Conservation (phyloP, 2,888 invertebrate genomes). For the Altica lythri region DNA sequence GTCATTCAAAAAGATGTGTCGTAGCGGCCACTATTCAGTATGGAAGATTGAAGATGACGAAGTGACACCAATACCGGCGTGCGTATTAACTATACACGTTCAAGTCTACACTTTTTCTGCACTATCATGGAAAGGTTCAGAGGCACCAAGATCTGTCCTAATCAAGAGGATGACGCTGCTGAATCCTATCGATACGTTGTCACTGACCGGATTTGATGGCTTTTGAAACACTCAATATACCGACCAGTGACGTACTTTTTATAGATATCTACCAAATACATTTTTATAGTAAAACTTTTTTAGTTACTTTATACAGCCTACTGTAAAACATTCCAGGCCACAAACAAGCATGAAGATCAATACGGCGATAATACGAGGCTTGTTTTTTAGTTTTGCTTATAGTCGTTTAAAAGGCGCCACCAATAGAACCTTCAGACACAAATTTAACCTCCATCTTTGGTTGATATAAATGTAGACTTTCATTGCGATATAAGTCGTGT, state of each 20-base stretch:
- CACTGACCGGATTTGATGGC: slow-evolving; percentile 48
- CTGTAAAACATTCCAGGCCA: too few species aligned
- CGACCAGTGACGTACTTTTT: slow-evolving; percentile 29
- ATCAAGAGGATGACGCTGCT: slow-evolving; percentile 56
- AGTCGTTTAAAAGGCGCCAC: too few species aligned
- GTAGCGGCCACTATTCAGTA: slow-evolving; percentile 36
- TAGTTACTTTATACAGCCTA: too few species aligned
- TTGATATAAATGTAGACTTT: too few species aligned
- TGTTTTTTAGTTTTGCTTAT: too few species aligned
- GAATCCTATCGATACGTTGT: slow-evolving; percentile 53
- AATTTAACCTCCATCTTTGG: too few species aligned
- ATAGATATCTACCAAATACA: too few species aligned
- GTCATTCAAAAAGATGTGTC: slow-evolving; percentile 39
- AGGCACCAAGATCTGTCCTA: slow-evolving; percentile 55
- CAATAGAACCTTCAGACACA: too few species aligned
- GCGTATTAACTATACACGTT: slow-evolving; percentile 14
- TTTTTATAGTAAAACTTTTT: too few species aligned
- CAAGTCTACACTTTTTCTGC: slow-evolving; percentile 48
- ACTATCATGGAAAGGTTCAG: slow-evolving; percentile 55
- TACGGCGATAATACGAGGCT: too few species aligned
- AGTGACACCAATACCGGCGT: slow-evolving; percentile 41
- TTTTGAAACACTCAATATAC: slow-evolving; percentile 32
- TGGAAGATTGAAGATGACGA: slow-evolving; percentile 36
- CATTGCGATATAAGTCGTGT: too few species aligned
- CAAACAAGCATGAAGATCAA: too few species aligned